Conservation (phyloP, 2,113 vertebrate genomes). For the Rhinichthys klamathensis region DNA sequence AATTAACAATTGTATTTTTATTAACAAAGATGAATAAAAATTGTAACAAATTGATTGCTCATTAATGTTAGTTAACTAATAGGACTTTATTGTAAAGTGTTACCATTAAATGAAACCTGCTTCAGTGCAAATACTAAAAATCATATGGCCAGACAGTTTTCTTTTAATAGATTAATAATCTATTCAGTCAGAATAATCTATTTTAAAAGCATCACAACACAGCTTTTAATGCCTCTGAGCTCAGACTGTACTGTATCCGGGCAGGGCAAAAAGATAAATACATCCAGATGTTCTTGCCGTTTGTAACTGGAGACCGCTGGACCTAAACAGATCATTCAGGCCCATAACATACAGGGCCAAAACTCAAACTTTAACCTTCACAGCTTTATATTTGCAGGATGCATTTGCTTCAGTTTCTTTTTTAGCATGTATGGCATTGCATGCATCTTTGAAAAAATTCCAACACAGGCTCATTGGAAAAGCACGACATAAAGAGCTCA, state of each 20-base stretch:
- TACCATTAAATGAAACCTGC: not conserved
- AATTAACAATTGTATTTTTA: too few relatives aligned
- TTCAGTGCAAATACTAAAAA: not conserved
- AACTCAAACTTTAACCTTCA: conserved; percentile 15
- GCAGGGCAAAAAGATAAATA: conserved; percentile 15
- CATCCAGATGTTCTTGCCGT: conserved; percentile 40
- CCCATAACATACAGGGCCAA: not conserved
- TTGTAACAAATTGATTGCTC: too few relatives aligned
- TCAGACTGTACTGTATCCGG: not conserved
- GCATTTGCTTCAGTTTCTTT: not conserved
- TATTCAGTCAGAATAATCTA: not conserved
- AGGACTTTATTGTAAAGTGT: too few relatives aligned
- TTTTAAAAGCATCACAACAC: not conserved
- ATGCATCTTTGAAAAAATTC: too few relatives aligned
- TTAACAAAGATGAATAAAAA: too few relatives aligned
- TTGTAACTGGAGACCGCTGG: conserved; percentile 41
- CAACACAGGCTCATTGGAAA: too few relatives aligned
- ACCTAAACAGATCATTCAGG: conserved; percentile 8
- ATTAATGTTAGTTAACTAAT: too few relatives aligned
- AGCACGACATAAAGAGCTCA: too few relatives aligned
- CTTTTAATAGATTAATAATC: not conserved
- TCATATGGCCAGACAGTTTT: not conserved
- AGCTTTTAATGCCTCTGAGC: conserved; percentile 13
- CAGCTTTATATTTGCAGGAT: not conserved
- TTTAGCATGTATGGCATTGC: too few relatives aligned